phyloP scores from a whole-genome alignment of 2,113 vertebrate genomes.

The Malurus cyaneus region DNA sequence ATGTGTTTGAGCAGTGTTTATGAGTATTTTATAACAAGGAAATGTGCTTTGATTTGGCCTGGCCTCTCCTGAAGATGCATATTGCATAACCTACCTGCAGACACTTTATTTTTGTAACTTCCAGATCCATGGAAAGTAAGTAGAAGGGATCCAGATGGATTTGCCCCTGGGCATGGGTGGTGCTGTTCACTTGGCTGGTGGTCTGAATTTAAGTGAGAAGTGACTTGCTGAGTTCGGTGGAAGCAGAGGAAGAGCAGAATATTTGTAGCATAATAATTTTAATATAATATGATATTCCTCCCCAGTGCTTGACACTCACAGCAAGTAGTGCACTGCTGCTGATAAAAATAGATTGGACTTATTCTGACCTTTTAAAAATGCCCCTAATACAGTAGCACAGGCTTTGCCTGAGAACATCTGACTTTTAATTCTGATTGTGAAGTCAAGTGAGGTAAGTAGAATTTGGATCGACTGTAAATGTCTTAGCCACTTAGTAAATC shows the following conservation, averaged over 20 bases:
- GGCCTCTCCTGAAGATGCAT: background rate
- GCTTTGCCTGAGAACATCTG: slow-evolving; percentile 51
- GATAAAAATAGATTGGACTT: slow-evolving; percentile 35
- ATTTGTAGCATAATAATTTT: background rate
- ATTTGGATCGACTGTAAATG: slow-evolving; percentile 22
- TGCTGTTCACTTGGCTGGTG: background rate
- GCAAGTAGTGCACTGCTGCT: background rate
- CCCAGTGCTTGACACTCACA: background rate
- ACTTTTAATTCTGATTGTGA: slow-evolving; percentile 59
- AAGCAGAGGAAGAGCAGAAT: background rate
- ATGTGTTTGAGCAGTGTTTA: background rate
- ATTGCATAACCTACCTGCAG: background rate
- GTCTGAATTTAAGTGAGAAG: background rate
- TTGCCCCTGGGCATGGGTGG: background rate
- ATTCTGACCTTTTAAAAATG: slow-evolving; percentile 43
- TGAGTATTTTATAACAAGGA: background rate
- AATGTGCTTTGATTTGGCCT: background rate
- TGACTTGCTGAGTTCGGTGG: background rate
- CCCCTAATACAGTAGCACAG: slow-evolving; percentile 41
- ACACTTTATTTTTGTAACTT: background rate
- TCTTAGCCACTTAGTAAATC: slow-evolving; percentile 51
- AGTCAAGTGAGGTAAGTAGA: slow-evolving; percentile 52
- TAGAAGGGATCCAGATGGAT: background rate
- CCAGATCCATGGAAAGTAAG: background rate
- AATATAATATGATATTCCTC: background rate